A percentile compares a stretch with the other conserved stretches of the same genome.
These are phyloP conservation scores for Felis chaus DNA, from an alignment of 2,113 vertebrate genomes.

Conservation along the genomic window DNA sequence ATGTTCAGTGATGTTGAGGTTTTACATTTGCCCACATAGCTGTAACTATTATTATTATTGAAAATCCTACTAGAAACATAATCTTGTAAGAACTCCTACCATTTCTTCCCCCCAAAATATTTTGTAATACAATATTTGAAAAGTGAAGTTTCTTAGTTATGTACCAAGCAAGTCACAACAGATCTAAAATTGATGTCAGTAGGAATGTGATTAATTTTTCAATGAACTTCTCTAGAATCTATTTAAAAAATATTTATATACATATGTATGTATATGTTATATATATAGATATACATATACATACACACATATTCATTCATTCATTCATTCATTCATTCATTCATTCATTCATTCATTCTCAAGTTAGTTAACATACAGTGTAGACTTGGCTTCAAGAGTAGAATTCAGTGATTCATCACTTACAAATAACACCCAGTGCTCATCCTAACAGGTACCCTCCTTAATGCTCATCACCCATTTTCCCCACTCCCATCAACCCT, in stretches of 20 bases:
- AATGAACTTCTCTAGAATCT: slow-evolving; percentile 22
- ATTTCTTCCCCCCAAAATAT: slow-evolving; percentile 32
- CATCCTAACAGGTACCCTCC: no score
- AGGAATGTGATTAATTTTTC: slow-evolving; percentile 23
- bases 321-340: no score
- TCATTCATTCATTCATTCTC: no score
- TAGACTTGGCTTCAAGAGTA: no score
- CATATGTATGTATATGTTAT: no score
- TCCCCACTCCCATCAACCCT: no score
- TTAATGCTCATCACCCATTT: no score
- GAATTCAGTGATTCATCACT: no score
- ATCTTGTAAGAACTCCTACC: background rate
- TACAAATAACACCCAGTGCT: no score
- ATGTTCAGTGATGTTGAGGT: background rate
- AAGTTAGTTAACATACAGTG: no score
- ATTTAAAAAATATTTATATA: background rate
- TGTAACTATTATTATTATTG: background rate
- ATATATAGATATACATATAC: no score
- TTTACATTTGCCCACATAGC: background rate
- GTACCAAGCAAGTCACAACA: background rate
- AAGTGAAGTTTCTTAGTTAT: background rate
- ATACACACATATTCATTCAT: no score
- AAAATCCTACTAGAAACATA: slow-evolving; percentile 26
- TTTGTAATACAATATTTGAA: slow-evolving; percentile 17
- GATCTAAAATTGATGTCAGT: background rate